These are phyloP conservation scores for Chamaetylas fuelleborni DNA, from an alignment of 2,113 vertebrate genomes.

Conservation along the genomic window DNA sequence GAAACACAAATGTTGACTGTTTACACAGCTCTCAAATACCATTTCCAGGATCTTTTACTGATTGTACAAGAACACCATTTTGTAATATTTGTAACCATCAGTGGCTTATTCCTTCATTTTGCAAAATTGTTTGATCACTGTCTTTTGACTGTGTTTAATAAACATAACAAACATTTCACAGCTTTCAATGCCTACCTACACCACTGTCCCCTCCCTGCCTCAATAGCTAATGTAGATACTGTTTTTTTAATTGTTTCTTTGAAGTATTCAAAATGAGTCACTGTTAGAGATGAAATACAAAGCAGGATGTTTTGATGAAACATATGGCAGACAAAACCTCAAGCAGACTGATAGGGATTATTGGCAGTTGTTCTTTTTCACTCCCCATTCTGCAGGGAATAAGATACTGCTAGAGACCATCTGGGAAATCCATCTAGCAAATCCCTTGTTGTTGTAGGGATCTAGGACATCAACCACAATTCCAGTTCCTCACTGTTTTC, in stretches of 20 bases:
- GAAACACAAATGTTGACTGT: background rate
- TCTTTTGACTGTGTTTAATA: background rate
- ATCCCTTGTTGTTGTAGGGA: constrained; percentile 4
- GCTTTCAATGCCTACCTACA: background rate
- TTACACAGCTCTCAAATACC: background rate
- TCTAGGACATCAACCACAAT: background rate
- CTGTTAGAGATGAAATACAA: background rate
- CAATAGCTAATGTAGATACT: background rate
- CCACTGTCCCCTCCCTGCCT: background rate
- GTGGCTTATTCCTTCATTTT: background rate
- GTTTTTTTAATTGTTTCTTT: background rate
- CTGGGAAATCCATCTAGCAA: constrained; percentile 42
- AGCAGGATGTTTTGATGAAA: constrained; percentile 24
- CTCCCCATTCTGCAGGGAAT: background rate
- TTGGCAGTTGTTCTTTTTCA: constrained; percentile 35
- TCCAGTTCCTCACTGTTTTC: background rate
- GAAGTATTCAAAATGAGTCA: background rate
- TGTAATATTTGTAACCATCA: background rate
- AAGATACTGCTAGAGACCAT: constrained; percentile 29
- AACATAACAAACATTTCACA: background rate
- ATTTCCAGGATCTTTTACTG: background rate
- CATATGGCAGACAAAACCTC: constrained; percentile 31
- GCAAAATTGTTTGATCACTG: background rate
- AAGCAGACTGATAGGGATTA: constrained; percentile 24
- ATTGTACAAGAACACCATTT: background rate